Evolutionary conservation across 2,113 vertebrate genomes (phyloP).

Genomic region (Sander vitreus): DNA sequence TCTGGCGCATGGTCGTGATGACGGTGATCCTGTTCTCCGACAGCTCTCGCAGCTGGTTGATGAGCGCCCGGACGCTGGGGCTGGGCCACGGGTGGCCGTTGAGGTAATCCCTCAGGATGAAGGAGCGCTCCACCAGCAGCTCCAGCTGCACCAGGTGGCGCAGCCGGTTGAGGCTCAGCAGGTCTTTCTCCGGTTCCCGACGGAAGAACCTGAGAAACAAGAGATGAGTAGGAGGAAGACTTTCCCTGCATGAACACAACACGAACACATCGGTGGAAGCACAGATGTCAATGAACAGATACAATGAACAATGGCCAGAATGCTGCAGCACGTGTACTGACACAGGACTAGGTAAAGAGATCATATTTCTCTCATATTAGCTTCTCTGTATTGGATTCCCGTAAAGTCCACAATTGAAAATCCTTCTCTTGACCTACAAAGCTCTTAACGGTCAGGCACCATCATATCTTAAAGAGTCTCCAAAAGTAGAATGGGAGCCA

Average conservation of each 20-base stretch:
- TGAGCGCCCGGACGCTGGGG: constrained; percentile 64
- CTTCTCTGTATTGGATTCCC: too few species aligned
- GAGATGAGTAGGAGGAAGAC: accelerated
- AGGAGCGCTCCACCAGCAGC: constrained; percentile 75
- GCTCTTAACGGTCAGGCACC: too few species aligned
- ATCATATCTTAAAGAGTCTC: too few species aligned
- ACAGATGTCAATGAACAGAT: too few species aligned
- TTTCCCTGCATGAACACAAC: background rate
- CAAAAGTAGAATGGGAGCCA: too few species aligned
- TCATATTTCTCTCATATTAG: too few species aligned
- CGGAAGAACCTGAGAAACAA: constrained; percentile 65
- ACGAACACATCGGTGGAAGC: too few species aligned
- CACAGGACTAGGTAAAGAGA: too few species aligned
- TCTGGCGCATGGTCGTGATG: constrained; percentile 65
- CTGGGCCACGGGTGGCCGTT: constrained; percentile 75
- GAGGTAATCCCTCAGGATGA: constrained; percentile 67
- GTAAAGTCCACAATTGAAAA: too few species aligned
- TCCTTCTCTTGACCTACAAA: too few species aligned
- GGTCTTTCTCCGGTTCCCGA: constrained; percentile 74
- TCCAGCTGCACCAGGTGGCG: constrained; percentile 71
- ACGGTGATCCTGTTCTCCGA: constrained; percentile 67
- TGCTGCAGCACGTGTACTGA: too few species aligned
- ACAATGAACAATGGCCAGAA: too few species aligned
- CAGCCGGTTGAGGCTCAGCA: constrained; percentile 72
- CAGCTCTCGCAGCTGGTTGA: constrained; percentile 61